phyloP scores from a whole-genome alignment of 2,113 vertebrate species.

The Gila orcuttii region DNA sequence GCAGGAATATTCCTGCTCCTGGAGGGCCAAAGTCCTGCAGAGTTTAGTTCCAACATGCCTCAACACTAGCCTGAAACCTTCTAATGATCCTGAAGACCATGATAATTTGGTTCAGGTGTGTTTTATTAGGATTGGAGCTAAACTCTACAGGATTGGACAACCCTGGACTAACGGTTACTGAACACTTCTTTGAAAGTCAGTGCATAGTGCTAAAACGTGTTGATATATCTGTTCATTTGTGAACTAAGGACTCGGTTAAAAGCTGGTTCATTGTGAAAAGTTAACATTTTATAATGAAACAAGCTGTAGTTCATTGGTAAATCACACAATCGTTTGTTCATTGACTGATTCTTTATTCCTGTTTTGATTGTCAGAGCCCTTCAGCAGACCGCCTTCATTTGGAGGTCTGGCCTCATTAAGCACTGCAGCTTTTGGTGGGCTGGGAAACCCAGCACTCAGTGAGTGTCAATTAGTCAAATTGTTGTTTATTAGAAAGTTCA shows the following conservation, averaged over 20 bases:
- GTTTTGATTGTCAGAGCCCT: constrained; percentile 81
- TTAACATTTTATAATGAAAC: not conserved
- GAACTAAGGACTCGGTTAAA: not conserved
- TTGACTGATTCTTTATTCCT: not conserved
- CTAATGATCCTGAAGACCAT: not conserved
- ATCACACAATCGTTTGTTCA: not conserved
- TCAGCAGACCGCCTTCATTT: constrained; percentile 87
- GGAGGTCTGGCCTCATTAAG: constrained; percentile 90
- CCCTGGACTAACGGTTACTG: not conserved
- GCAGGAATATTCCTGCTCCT: no score
- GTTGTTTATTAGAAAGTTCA: not conserved
- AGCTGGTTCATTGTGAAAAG: not conserved
- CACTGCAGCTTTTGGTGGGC: constrained; percentile 93
- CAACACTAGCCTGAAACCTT: not conserved
- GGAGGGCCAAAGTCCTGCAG: not conserved
- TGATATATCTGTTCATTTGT: not conserved
- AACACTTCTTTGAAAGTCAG: not conserved
- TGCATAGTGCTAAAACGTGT: not conserved
- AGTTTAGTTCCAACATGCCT: not conserved
- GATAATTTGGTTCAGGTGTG: not conserved
- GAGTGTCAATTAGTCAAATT: constrained; percentile 73
- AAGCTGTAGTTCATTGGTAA: not conserved
- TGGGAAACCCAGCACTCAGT: constrained; percentile 97
- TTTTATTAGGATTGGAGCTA: not conserved
- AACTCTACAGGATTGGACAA: not conserved